These are phyloP conservation scores for Herpetotheres cachinnans DNA, from an alignment of 2,113 vertebrate genomes.

Conservation along the genomic window DNA sequence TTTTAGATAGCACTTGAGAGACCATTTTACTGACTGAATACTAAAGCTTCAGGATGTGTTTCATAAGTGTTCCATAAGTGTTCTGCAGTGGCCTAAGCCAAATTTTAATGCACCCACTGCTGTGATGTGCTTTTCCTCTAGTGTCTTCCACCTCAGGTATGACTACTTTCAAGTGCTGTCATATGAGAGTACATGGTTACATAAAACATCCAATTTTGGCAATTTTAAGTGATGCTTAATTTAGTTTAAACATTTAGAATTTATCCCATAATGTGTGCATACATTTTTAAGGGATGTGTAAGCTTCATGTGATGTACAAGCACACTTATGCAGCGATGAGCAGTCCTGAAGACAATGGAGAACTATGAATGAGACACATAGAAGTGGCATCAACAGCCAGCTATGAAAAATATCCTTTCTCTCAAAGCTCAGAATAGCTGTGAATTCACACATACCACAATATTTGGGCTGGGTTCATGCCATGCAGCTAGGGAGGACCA, in stretches of 20 bases:
- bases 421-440: not conserved
- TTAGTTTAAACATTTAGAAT: not conserved
- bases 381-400: not conserved
- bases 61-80: rapidly evolving
- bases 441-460: not conserved
- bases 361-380: rapidly evolving
- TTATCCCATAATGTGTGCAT: not conserved
- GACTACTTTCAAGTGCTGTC: not conserved
- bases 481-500: not conserved
- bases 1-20: not conserved
- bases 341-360: not conserved
- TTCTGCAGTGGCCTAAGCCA: not conserved
- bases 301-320: not conserved
- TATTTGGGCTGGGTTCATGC: not conserved
- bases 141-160: not conserved
- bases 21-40: not conserved
- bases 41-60: not conserved
- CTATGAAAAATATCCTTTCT: not conserved
- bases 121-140: not conserved
- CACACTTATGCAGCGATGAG: rapidly evolving
- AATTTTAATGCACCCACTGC: not conserved
- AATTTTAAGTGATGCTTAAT: not conserved
- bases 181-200: not conserved
- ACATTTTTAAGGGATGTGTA: not conserved
- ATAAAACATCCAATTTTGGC: not conserved